Percentiles rank a stretch among this genome's conserved stretches.
Evolutionary conservation across 2,888 invertebrate genomes (phyloP).

Genomic region (Monopis laevigella): DNA sequence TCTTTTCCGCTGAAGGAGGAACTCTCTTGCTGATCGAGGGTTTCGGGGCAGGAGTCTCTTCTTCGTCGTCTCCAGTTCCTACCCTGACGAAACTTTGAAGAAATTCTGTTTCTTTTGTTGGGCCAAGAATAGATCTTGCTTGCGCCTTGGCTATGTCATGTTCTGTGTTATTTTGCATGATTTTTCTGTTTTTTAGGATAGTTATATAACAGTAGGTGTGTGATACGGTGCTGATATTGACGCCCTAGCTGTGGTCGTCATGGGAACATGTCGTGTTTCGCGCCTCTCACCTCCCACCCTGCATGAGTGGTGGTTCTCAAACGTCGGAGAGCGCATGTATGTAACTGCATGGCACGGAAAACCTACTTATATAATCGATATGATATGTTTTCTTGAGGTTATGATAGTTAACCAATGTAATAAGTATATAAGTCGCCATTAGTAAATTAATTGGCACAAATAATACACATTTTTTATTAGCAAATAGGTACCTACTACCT

Average conservation of each 20-base stretch:
- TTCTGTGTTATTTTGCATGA: constrained; percentile 28
- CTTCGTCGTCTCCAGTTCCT: constrained; percentile 68
- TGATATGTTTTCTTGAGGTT: no score
- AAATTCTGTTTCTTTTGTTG: constrained; percentile 77
- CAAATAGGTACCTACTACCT: no score
- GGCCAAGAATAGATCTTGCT: constrained; percentile 70
- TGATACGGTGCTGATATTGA: constrained; percentile 49
- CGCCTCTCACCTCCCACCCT: constrained; percentile 25
- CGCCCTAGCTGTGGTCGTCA: constrained; percentile 53
- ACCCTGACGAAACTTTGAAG: constrained; percentile 82
- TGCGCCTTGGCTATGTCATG: constrained; percentile 53
- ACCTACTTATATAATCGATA: no score
- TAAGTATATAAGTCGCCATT: no score
- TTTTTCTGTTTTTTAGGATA: not conserved
- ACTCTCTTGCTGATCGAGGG: constrained; percentile 53
- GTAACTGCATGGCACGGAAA: not conserved
- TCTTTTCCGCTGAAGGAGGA: constrained; percentile 38
- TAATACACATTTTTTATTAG: no score
- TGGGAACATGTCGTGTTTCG: constrained; percentile 45
- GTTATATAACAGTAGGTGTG: constrained; percentile 45
- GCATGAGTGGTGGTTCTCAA: not conserved
- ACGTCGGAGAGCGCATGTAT: not conserved
- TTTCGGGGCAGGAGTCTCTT: constrained; percentile 48
- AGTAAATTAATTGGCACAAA: no score
- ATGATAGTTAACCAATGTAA: no score